Evolutionary conservation across 2,113 vertebrate genomes (phyloP), one percentile per base, ranked within the genome.

Genomic region (Raphicerus campestris): DNA sequence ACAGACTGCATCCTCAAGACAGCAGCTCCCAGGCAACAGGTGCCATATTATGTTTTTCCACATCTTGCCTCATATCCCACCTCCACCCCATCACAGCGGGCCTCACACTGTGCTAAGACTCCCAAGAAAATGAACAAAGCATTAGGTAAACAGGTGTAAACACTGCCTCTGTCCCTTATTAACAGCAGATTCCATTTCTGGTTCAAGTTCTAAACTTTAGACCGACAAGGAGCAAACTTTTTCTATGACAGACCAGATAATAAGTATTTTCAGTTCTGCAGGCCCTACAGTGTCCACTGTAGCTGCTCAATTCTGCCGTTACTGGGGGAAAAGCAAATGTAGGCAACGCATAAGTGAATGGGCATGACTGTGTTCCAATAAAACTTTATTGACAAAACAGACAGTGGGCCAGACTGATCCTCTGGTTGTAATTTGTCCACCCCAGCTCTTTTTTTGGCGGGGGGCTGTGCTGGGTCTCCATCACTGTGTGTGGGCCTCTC

Each of bases 301-400:
- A 75, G 24, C 2, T 3, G 49, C 7, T 58, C 84, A 22, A 11
- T 30, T 70, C 66, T n/a, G 24, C 42, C n/a, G 1, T 39, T 17
- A 5, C 1, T n/a, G 13, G 32, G 11, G 15, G n/a, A 2, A 17
- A 58, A 81, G 47, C 45, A 42, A 56, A 16, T 22, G 19, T 0
- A 19, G 42, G 51, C 22, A 58, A 53, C 5, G 13, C 61, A 32
- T 1, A 47, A 32, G 45, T 26, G 4, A 83, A 73, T 1, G 22
- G 73, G 47, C n/a, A 56, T 0, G 1, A 26, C 45, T 63, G 42
- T 20, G 49, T 82, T 51, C 60, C 60, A 75, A 89, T 86, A 86
- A 96, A 89, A 89, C 85, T 89, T 97, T 92, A 97, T 83, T 92
- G 92, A 77, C 91, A 75, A 94, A 83, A 32, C 32, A 87, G 61